These are phyloP conservation scores for Spatulosminthurus flaviceps DNA, from an alignment of 2,888 invertebrate species.

Conservation along the genomic window DNA sequence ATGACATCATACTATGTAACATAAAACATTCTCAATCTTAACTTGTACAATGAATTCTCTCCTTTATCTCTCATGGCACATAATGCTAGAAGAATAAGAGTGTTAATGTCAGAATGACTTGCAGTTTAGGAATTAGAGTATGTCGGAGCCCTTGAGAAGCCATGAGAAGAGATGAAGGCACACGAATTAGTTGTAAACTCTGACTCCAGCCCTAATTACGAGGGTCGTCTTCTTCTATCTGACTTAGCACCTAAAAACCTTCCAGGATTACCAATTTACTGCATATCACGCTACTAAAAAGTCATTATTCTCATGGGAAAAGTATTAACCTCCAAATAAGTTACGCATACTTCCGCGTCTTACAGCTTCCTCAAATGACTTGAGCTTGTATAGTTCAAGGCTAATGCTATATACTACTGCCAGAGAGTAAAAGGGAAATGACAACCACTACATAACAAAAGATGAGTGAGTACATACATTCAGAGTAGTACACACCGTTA, in stretches of 20 bases:
- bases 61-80: neutral
- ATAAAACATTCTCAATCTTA: neutral
- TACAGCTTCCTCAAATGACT: neutral
- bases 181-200: neutral
- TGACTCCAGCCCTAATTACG: slow-evolving; percentile 15
- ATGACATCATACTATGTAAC: neutral
- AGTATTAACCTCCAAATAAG: neutral
- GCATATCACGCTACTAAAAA: neutral
- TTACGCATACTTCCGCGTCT: no score
- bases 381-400: slow-evolving; percentile 3
- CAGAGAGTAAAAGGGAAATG: no score
- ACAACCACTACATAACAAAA: no score
- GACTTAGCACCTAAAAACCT: neutral
- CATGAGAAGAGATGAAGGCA: slow-evolving; percentile 4
- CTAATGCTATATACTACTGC: no score
- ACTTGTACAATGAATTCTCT: neutral
- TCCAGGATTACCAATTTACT: neutral
- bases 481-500: no score
- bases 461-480: no score
- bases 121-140: neutral
- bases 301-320: neutral
- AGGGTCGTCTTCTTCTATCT: neutral
- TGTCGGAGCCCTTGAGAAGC: neutral
- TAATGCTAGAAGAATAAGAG: no score
- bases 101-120: slow-evolving; percentile 33